These are phyloP conservation scores for Drosophila villosipedis DNA, from an alignment of 2,888 invertebrate genomes.

Conservation along the genomic window DNA sequence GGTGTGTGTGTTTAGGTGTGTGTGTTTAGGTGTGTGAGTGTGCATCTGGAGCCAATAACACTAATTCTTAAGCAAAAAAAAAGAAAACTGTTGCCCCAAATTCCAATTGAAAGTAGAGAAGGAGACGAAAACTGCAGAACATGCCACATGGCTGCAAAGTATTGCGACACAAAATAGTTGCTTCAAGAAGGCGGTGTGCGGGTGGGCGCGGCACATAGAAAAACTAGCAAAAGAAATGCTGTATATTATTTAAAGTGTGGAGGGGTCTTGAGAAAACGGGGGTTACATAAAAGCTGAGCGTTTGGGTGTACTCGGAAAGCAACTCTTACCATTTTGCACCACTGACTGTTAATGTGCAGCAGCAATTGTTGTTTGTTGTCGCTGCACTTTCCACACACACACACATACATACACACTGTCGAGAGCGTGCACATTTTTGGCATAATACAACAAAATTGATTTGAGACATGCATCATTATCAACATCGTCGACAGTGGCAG, in stretches of 20 bases:
- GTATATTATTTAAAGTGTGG: conserved; percentile 64
- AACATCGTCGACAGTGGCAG: conserved; percentile 52
- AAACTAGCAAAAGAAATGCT: conserved; percentile 53
- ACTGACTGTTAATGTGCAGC: conserved; percentile 47
- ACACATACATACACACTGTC: neutral
- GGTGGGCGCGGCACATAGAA: conserved; percentile 45
- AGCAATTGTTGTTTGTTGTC: conserved; percentile 5
- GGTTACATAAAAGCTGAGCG: conserved; percentile 67
- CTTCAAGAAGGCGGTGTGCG: conserved; percentile 12
- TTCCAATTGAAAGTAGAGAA: conserved; percentile 16
- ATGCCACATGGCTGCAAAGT: conserved; percentile 66
- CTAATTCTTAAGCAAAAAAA: conserved; percentile 54
- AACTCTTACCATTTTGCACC: conserved; percentile 14
- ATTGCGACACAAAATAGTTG: conserved; percentile 48
- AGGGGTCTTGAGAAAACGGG: neutral
- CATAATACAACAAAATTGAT: conserved; percentile 82
- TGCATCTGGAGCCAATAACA: conserved; percentile 54
- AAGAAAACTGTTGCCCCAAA: conserved; percentile 16
- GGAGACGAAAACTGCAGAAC: conserved; percentile 33
- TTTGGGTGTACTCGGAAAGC: conserved; percentile 56
- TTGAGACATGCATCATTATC: conserved; percentile 81
- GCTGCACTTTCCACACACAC: conserved; percentile 1
- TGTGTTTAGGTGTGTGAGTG: conserved; percentile 15
- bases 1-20: conserved; percentile 8
- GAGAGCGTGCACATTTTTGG: conserved; percentile 68